Evolutionary conservation across 2,888 invertebrate genomes (phyloP).

Genomic region (Orthonevra nobilis): DNA sequence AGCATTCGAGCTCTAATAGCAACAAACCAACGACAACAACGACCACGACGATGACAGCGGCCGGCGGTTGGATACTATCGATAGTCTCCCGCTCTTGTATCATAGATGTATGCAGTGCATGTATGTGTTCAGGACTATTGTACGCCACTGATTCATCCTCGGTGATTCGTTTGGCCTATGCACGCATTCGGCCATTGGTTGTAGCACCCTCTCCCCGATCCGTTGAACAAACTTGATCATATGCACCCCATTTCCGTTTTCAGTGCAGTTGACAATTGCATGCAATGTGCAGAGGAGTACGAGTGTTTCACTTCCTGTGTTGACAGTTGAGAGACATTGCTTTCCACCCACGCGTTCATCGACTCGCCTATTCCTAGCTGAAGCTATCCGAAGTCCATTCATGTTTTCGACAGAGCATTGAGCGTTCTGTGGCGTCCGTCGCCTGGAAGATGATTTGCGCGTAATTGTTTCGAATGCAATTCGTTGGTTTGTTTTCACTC

Average conservation of each 20-base stretch:
- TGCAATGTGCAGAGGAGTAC: constrained; percentile 61
- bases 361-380: constrained; percentile 27
- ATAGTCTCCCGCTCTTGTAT: background rate
- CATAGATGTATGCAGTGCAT: constrained; percentile 44
- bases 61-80: constrained; percentile 39
- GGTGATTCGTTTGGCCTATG: constrained; percentile 11
- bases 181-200: constrained; percentile 66
- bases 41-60: constrained; percentile 22
- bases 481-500: constrained; percentile 53
- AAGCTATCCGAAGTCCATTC: constrained; percentile 35
- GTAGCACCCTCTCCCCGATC: background rate
- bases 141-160: constrained; percentile 39
- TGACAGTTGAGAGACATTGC: constrained; percentile 56
- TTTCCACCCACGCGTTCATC: constrained; percentile 26
- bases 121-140: constrained; percentile 49
- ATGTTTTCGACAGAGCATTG: constrained; percentile 24
- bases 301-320: constrained; percentile 70
- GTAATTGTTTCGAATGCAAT: constrained; percentile 69
- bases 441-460: constrained; percentile 64
- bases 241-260: constrained; percentile 69
- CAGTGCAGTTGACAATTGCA: constrained; percentile 67
- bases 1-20: constrained; percentile 44
- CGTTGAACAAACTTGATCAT: constrained; percentile 55
- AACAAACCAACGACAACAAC: background rate
- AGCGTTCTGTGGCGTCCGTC: constrained; percentile 9